Conservation (phyloP, 2,113 vertebrate species). For the Leptosomus discolor region DNA sequence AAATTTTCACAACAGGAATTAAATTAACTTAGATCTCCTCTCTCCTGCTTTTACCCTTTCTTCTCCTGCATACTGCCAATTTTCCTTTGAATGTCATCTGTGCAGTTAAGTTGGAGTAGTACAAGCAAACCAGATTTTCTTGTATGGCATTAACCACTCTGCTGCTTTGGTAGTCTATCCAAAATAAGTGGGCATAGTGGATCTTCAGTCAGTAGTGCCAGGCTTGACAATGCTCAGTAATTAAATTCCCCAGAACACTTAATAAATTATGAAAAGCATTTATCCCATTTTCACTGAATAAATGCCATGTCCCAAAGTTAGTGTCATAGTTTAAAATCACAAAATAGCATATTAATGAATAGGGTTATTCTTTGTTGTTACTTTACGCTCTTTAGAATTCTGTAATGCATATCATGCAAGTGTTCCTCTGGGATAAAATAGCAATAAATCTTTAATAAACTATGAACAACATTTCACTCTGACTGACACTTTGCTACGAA, state of each 20-base stretch:
- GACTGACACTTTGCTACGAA: slow-evolving; percentile 43
- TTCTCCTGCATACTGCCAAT: background rate
- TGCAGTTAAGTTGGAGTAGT: background rate
- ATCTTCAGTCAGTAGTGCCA: background rate
- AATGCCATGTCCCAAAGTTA: background rate
- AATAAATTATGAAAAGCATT: slow-evolving; percentile 36
- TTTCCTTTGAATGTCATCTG: background rate
- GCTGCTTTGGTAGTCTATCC: background rate
- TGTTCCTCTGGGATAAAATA: slow-evolving; percentile 39
- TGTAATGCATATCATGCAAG: slow-evolving; percentile 29
- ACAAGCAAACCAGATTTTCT: background rate
- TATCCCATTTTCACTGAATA: slow-evolving; percentile 21
- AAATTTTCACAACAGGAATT: background rate
- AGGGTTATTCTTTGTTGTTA: background rate
- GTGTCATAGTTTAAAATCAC: background rate
- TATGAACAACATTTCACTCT: slow-evolving; percentile 33
- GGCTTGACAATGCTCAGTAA: background rate
- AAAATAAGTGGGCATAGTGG: background rate
- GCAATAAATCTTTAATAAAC: slow-evolving; percentile 68
- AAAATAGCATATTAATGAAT: background rate
- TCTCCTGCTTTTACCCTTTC: background rate
- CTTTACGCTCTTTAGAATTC: slow-evolving; percentile 14
- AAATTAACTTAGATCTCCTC: background rate
- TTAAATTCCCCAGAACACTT: slow-evolving; percentile 8
- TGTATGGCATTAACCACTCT: background rate